Percentiles rank a stretch among this genome's conserved stretches.
Evolutionary conservation across 2,113 vertebrate genomes (phyloP).

Genomic region (Columba livia): DNA sequence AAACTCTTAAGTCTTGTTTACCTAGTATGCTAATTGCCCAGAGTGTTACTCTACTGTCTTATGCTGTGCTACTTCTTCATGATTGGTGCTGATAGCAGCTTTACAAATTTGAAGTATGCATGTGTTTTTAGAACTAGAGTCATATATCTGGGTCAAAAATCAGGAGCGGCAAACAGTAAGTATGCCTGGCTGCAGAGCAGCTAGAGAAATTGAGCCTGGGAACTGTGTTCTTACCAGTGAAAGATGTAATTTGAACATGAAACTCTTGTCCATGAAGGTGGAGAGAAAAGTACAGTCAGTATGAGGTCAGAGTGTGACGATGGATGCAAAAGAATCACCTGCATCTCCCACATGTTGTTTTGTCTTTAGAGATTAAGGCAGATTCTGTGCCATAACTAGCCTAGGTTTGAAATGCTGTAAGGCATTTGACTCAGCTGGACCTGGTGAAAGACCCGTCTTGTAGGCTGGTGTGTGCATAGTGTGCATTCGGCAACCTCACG

Average conservation of each 20-base stretch:
- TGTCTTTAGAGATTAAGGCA: not conserved
- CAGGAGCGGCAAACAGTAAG: not conserved
- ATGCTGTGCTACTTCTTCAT: not conserved
- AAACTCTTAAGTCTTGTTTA: not conserved
- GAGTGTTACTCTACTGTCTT: not conserved
- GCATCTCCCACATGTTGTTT: not conserved
- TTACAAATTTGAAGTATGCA: not conserved
- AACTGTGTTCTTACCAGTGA: not conserved
- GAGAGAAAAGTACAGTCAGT: not conserved
- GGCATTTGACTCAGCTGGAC: not conserved
- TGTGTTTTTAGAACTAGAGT: not conserved
- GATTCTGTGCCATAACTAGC: not conserved
- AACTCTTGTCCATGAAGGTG: not conserved
- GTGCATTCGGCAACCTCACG: not conserved
- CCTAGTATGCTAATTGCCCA: not conserved
- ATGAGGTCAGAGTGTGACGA: not conserved
- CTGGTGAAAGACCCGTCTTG: not conserved
- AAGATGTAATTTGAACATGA: not conserved
- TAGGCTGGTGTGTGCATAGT: not conserved
- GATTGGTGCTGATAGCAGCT: not conserved
- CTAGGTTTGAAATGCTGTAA: not conserved
- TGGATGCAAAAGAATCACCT: not conserved
- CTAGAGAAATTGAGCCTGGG: not conserved
- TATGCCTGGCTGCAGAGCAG: not conserved
- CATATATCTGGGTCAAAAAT: not conserved